Evolutionary conservation across 2,113 vertebrate genomes (phyloP), one percentile per base, ranked within the genome.

Genomic region (Cairina moschata): DNA sequence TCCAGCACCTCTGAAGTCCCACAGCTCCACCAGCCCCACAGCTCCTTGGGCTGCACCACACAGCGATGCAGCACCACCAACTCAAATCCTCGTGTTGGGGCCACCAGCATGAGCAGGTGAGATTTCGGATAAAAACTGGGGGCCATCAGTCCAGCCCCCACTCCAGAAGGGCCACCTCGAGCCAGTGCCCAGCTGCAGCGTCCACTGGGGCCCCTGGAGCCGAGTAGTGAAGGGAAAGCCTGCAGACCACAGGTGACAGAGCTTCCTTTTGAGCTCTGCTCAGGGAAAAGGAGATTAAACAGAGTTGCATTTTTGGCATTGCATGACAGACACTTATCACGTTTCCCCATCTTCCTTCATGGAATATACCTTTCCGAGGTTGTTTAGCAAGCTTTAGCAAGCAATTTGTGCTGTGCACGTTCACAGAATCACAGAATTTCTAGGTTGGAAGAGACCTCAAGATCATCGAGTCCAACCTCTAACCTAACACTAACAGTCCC

Each of bases 1-100:
- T 26, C 21, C 31, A 46, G 55, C 32, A 54, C 9, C 55, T 48
- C 67, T 14, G 11, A 22, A 88, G 32, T 18, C 17, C 73, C 34
- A 40, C 38, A 40, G 38, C 38, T 40, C 38, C 38, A 8, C 13
- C 23, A 25, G 0, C 12, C 48, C 48, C 0, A 0, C 6, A n/a
- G n/a, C 29, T 66, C 40, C 74, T 15, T n/a, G 42, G 20, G 25
- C 20, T 52, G 13, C 67, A 40, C 11, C 34, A 12, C 17, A 38
- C 8, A 12, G 0, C 55, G 38, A 54, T 44, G 44, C 20, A 65
- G 55, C 26, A 54, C 4, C 67, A 56, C 8, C 11, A 4, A 32
- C 25, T 46, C 54, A 60, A 32, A 32, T 9, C 15, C 26, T 29
- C 8, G 17, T 0, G 9, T 2, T 11, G 6, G 17, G 29, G 46